Conservation (phyloP, 2,888 invertebrate species). For the Acheta domesticus region DNA sequence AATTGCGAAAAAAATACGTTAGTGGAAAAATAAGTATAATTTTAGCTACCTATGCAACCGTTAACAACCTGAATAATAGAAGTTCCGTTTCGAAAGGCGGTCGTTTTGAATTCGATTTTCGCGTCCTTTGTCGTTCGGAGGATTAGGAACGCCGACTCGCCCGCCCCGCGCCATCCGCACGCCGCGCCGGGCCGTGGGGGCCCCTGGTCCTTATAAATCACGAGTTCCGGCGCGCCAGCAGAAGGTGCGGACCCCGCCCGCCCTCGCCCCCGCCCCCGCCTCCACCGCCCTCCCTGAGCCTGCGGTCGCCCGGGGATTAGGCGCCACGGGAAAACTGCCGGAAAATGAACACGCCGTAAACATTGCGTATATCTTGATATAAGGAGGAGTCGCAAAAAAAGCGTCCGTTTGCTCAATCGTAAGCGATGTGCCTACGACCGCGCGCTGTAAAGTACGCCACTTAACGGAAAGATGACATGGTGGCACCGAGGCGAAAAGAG, state of each 20-base stretch:
- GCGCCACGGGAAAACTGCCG: background rate
- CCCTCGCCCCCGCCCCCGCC: too few relatives aligned
- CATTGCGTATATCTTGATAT: background rate
- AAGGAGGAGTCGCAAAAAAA: background rate
- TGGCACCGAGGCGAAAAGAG: background rate
- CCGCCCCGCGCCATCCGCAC: background rate
- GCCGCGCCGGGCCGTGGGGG: background rate
- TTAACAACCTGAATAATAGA: too few relatives aligned
- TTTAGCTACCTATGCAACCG: too few relatives aligned
- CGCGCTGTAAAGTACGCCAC: background rate
- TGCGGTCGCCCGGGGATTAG: background rate
- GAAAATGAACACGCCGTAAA: background rate
- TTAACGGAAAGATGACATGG: background rate
- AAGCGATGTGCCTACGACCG: background rate
- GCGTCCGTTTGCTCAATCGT: background rate
- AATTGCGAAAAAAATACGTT: too few relatives aligned
- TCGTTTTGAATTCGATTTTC: too few relatives aligned
- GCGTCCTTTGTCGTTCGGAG: too few relatives aligned
- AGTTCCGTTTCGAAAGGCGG: too few relatives aligned
- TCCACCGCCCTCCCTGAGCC: background rate
- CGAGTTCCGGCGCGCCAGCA: background rate
- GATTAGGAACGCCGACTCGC: too few relatives aligned
- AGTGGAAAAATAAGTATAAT: too few relatives aligned
- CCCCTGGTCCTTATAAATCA: background rate
- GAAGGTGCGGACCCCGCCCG: background rate